phyloP scores from a whole-genome alignment of 2,113 vertebrate genomes.

The Paraplagusia blochii region DNA sequence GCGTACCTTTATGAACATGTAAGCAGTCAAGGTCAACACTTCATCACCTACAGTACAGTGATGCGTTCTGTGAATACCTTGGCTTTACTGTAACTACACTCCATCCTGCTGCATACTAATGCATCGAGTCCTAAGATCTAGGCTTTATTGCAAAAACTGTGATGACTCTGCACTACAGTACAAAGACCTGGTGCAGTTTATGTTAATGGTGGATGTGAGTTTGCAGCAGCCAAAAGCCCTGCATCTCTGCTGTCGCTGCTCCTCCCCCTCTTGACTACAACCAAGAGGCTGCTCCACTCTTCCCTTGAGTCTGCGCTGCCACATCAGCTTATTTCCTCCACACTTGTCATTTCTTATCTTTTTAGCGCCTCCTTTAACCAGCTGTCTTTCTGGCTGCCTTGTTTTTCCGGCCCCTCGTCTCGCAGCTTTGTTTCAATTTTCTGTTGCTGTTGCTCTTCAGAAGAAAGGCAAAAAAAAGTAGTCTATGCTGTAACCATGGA shows the following conservation, averaged over 20 bases:
- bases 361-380: conserved; percentile 25
- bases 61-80: not conserved
- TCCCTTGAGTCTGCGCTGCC: conserved; percentile 23
- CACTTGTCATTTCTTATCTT: conserved; percentile 36
- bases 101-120: conserved; percentile 30
- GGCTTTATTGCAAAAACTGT: conserved; percentile 24
- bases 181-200: conserved; percentile 20
- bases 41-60: not conserved
- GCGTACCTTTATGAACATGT: too few species aligned
- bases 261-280: conserved; percentile 1
- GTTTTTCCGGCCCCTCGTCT: conserved; percentile 27
- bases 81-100: conserved; percentile 16
- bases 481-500: conserved; percentile 74
- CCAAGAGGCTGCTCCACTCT: conserved; percentile 33
- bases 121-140: conserved; percentile 9
- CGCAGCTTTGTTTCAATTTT: conserved; percentile 6
- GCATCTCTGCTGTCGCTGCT: not conserved
- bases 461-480: conserved; percentile 31
- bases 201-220: not conserved
- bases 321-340: conserved; percentile 30
- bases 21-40: not conserved
- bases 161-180: conserved; percentile 26
- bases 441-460: conserved; percentile 29
- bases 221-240: conserved; percentile 1
- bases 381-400: conserved; percentile 5